Conservation (phyloP, 2,888 invertebrate species). For the Ophonus ardosiacus region DNA sequence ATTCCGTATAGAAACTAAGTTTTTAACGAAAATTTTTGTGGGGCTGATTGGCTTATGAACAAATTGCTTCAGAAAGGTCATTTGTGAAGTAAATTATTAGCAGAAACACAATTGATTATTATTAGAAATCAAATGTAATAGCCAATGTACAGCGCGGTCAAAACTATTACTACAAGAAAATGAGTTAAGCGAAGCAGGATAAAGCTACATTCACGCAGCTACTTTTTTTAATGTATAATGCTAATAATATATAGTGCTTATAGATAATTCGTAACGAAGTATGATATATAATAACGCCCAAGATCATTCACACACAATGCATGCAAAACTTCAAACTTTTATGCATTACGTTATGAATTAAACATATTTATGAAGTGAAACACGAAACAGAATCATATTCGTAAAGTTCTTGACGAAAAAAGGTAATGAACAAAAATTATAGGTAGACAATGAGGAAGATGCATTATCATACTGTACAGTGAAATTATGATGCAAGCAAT, state of each 20-base stretch:
- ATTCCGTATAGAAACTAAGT: neutral
- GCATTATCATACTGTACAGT: too few species aligned
- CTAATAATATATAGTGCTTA: neutral
- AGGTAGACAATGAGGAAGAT: too few species aligned
- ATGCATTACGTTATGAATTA: neutral
- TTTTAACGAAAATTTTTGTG: neutral
- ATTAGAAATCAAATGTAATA: neutral
- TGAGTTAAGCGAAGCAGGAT: neutral
- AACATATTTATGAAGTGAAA: too few species aligned
- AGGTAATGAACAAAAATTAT: too few species aligned
- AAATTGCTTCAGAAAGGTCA: slow-evolving; percentile 14
- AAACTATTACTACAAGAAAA: too few species aligned
- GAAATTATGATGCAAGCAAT: too few species aligned
- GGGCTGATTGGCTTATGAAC: neutral
- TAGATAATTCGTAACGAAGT: neutral
- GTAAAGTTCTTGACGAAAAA: too few species aligned
- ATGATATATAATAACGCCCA: neutral
- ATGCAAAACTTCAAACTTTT: too few species aligned
- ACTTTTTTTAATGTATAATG: neutral
- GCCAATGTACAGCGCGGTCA: neutral
- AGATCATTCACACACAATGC: too few species aligned
- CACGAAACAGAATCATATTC: too few species aligned
- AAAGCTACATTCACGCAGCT: neutral
- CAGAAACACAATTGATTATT: neutral
- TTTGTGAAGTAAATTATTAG: neutral